These are phyloP conservation scores for Crypturellus undulatus DNA, from an alignment of 2,113 vertebrate species.

Conservation along the genomic window DNA sequence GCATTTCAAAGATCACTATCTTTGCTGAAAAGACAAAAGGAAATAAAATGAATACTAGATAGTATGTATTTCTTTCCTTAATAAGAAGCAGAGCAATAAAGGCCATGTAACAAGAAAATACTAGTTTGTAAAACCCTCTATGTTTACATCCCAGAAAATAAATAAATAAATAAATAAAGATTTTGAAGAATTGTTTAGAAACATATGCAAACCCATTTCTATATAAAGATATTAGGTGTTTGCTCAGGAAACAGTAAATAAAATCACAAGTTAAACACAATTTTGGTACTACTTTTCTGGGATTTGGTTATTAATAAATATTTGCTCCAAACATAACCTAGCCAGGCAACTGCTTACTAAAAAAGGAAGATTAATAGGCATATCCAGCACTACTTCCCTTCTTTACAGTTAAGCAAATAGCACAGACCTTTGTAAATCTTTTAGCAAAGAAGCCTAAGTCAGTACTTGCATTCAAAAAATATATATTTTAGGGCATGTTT, in stretches of 20 bases:
- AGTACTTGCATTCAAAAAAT: not conserved
- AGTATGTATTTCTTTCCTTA: not conserved
- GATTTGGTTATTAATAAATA: not conserved
- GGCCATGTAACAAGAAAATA: not conserved
- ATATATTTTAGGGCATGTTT: not conserved
- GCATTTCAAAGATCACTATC: slow-evolving; percentile 98
- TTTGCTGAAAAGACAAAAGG: slow-evolving; percentile 85
- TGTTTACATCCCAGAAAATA: not conserved
- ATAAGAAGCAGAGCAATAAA: not conserved
- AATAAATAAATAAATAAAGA: not conserved
- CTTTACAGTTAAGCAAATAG: not conserved
- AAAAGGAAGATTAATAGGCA: not conserved
- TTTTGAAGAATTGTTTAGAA: not conserved
- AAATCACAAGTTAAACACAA: not conserved
- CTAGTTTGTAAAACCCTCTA: not conserved
- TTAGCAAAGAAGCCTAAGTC: not conserved
- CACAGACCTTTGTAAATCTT: not conserved
- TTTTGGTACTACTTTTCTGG: not conserved
- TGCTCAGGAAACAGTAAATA: not conserved
- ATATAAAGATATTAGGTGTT: not conserved
- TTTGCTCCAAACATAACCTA: not conserved
- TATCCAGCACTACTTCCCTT: not conserved
- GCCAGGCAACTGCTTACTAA: not conserved
- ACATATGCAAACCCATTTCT: not conserved
- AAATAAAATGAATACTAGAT: not conserved